These are phyloP conservation scores for Diploscapter pachys DNA, from an alignment of 1,140 invertebrate genomes.

Conservation along the genomic window DNA sequence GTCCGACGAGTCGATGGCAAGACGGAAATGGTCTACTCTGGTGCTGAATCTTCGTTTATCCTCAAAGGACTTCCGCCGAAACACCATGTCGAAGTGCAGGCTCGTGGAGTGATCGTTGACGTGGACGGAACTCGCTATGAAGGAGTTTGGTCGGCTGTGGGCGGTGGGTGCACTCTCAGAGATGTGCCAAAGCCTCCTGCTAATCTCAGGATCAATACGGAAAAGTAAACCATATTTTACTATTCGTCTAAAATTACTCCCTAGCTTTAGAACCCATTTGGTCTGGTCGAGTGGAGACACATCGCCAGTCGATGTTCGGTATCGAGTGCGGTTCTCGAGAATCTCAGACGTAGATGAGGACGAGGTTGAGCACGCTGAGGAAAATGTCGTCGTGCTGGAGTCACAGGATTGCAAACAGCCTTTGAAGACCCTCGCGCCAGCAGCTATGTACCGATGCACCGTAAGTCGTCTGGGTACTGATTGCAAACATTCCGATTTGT, in stretches of 20 bases:
- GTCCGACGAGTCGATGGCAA: slow-evolving; percentile 50
- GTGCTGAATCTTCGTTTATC: slow-evolving; percentile 32
- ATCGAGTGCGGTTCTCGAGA: no score
- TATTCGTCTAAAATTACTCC: neutral
- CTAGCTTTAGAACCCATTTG: no score
- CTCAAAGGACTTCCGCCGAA: slow-evolving; percentile 45
- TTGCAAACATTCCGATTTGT: no score
- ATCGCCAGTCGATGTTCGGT: no score
- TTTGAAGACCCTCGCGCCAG: slow-evolving; percentile 38
- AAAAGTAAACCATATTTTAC: slow-evolving; percentile 9
- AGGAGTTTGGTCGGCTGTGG: slow-evolving; percentile 51
- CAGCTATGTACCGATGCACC: slow-evolving; percentile 42
- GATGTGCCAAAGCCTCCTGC: slow-evolving; percentile 36
- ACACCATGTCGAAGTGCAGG: slow-evolving; percentile 49
- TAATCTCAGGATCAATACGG: slow-evolving; percentile 34
- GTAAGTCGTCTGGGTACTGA: slow-evolving; percentile 10
- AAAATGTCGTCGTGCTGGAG: neutral
- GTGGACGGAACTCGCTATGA: slow-evolving; percentile 44
- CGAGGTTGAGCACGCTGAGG: no score
- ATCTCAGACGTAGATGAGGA: no score
- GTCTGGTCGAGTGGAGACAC: no score
- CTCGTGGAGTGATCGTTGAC: slow-evolving; percentile 48
- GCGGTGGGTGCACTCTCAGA: slow-evolving; percentile 45
- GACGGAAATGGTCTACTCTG: slow-evolving; percentile 50
- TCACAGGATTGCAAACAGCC: slow-evolving; percentile 19